Conservation (phyloP, 2,797 vertebrate species). For the Ptychobarbus kaznakovi region DNA sequence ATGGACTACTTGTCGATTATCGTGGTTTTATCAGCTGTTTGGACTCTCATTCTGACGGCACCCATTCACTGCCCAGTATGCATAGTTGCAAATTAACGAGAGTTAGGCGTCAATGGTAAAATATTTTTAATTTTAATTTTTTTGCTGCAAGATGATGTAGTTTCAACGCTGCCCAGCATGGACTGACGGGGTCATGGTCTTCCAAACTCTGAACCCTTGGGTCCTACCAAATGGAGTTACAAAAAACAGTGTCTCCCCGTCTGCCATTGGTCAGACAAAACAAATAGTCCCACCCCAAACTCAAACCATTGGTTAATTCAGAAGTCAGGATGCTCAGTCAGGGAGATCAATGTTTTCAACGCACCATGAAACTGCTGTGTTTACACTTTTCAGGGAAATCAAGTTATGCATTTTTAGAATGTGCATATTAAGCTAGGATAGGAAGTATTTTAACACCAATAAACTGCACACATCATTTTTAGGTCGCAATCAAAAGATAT, state of each 20-base stretch:
- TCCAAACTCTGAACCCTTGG: background rate
- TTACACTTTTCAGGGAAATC: background rate
- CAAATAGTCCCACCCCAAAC: background rate
- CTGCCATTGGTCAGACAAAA: background rate
- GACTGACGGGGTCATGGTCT: background rate
- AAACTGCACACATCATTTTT: background rate
- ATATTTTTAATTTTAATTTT: too few relatives aligned
- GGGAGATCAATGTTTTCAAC: background rate
- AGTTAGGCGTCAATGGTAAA: background rate
- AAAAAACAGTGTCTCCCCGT: background rate
- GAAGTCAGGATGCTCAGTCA: too few relatives aligned
- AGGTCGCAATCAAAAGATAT: background rate
- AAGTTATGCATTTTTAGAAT: background rate
- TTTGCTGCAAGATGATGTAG: background rate
- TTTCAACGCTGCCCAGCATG: background rate
- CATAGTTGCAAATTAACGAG: background rate
- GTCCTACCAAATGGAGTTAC: background rate
- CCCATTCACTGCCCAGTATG: background rate
- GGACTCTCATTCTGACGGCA: too few relatives aligned
- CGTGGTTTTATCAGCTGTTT: too few relatives aligned
- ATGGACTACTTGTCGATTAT: too few relatives aligned
- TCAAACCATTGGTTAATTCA: background rate
- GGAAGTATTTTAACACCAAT: background rate
- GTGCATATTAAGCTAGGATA: background rate
- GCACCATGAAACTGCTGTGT: background rate